phyloP scores from a whole-genome alignment of 2,113 vertebrate genomes.

The Phalacrocorax brasilianus region DNA sequence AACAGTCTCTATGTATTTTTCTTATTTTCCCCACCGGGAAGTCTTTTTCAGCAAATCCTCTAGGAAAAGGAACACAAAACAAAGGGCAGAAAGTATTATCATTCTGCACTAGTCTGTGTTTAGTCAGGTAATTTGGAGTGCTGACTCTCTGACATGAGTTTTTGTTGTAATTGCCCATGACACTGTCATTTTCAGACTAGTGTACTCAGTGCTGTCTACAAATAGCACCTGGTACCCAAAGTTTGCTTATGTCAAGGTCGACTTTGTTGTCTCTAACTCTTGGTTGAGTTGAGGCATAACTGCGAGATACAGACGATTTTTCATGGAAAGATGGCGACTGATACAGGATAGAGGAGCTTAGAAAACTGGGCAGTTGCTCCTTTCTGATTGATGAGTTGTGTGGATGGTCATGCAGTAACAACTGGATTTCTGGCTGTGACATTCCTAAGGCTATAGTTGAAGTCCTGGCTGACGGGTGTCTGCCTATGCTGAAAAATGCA shows the following conservation, averaged over 20 bases:
- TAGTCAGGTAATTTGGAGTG: not conserved
- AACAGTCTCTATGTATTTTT: not conserved
- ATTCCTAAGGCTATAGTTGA: not conserved
- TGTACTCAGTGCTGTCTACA: not conserved
- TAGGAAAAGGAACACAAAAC: not conserved
- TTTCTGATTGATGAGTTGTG: not conserved
- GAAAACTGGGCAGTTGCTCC: not conserved
- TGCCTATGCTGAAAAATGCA: not conserved
- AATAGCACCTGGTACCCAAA: fast-evolving
- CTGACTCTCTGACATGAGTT: not conserved
- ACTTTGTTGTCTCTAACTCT: not conserved
- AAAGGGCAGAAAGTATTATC: not conserved
- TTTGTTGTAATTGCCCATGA: not conserved
- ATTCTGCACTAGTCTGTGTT: not conserved
- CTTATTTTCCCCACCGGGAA: not conserved
- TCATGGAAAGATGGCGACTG: not conserved
- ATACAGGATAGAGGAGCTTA: not conserved
- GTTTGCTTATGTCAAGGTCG: not conserved
- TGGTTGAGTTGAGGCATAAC: not conserved
- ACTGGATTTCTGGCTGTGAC: not conserved
- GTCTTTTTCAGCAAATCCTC: not conserved
- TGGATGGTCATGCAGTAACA: not conserved
- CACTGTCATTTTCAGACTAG: not conserved
- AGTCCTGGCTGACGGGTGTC: not conserved
- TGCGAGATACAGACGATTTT: not conserved